Percentiles rank a stretch among this genome's conserved stretches.
These are phyloP conservation scores for Crypturellus tataupa DNA, from an alignment of 2,797 vertebrate genomes.

Conservation along the genomic window DNA sequence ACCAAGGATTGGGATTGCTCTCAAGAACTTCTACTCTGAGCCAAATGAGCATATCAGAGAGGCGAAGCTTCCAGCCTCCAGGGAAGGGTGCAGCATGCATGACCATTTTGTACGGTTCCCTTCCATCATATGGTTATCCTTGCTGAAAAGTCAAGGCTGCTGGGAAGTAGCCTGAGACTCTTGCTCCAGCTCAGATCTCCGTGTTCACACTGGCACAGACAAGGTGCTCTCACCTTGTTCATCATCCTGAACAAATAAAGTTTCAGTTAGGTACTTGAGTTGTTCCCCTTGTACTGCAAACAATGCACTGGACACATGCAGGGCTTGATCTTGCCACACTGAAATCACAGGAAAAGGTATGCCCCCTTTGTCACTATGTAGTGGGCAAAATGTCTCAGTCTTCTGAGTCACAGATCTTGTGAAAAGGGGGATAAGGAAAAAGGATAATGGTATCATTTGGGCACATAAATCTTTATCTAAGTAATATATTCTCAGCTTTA, in stretches of 20 bases:
- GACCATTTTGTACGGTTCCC: conserved; percentile 12
- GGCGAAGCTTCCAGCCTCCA: conserved; percentile 38
- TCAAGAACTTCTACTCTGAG: conserved; percentile 40
- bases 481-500: conserved; percentile 63
- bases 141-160: conserved; percentile 24
- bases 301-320: not conserved
- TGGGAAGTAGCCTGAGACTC: not conserved
- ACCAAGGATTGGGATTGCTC: conserved; percentile 21
- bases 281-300: not conserved
- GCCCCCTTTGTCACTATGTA: not conserved
- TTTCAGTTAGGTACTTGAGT: not conserved
- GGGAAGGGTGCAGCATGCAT: conserved; percentile 27
- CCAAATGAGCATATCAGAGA: conserved; percentile 51
- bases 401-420: not conserved
- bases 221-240: not conserved
- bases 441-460: conserved; percentile 1
- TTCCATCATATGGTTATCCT: conserved; percentile 23
- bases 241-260: not conserved
- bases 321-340: accelerated
- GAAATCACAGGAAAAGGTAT: not conserved
- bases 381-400: not conserved
- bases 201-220: not conserved
- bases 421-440: not conserved
- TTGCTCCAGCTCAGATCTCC: not conserved
- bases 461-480: conserved; percentile 57